A percentile compares a stretch with the other conserved stretches of the same genome.
Conservation (phyloP, 2,113 vertebrate species). For the Entomyzon cyanotis region DNA sequence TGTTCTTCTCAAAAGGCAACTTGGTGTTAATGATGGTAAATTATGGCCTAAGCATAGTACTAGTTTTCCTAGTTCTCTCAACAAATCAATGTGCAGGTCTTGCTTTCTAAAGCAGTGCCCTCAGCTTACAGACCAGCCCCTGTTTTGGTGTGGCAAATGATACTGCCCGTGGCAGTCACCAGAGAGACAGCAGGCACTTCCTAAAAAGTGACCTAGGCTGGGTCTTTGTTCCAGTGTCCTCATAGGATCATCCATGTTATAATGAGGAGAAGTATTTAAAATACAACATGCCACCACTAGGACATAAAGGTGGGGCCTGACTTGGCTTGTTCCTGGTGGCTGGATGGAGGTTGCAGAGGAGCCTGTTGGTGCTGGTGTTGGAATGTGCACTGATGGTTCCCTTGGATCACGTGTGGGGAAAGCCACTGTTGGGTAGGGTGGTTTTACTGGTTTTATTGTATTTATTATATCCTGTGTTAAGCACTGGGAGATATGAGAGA, state of each 20-base stretch:
- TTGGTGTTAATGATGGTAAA: background rate
- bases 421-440: background rate
- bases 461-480: background rate
- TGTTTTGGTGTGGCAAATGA: background rate
- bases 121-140: background rate
- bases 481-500: background rate
- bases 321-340: background rate
- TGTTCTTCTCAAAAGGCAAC: background rate
- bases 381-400: fast-evolving
- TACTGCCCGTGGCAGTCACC: fast-evolving
- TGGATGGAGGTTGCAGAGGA: background rate
- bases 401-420: background rate
- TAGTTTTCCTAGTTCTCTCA: background rate
- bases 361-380: background rate
- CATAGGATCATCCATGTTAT: fast-evolving
- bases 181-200: background rate
- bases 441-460: background rate
- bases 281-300: background rate
- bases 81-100: background rate
- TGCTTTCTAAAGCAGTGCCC: background rate
- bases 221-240: background rate
- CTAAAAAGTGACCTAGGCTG: background rate
- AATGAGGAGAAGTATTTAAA: background rate
- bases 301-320: background rate
- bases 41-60: background rate